These are phyloP conservation scores for Platysternon megacephalum DNA, from an alignment of 2,113 vertebrate genomes.

Conservation along the genomic window DNA sequence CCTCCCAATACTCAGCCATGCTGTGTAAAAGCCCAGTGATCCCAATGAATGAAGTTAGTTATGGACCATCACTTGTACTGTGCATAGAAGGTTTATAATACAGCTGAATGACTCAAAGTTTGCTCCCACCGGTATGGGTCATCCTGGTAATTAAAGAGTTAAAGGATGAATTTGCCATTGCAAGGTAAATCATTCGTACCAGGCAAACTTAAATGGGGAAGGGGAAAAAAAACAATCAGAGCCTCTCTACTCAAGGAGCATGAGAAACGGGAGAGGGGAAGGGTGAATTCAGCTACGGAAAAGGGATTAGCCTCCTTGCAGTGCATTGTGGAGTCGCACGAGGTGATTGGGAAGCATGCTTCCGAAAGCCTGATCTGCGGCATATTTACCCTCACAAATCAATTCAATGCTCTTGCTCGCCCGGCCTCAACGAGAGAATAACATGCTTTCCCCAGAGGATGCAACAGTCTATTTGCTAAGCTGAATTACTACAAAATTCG, in stretches of 20 bases:
- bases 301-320: neutral
- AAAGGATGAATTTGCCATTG: neutral
- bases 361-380: accelerated
- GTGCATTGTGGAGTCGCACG: accelerated
- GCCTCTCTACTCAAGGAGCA: neutral
- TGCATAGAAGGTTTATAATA: accelerated
- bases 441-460: accelerated
- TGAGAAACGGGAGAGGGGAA: neutral
- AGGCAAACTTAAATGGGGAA: neutral
- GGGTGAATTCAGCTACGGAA: neutral
- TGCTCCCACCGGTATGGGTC: accelerated
- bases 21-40: neutral
- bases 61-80: accelerated
- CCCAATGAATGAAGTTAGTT: accelerated
- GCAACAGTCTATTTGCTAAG: neutral
- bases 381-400: neutral
- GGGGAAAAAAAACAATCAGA: neutral
- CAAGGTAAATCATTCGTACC: neutral
- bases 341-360: neutral
- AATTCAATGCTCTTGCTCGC: neutral
- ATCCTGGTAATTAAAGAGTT: neutral
- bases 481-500: neutral
- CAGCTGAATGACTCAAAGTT: accelerated
- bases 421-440: neutral
- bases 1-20: neutral